These are phyloP conservation scores for Chanos chanos DNA, from an alignment of 2,797 vertebrate species.

Conservation along the genomic window DNA sequence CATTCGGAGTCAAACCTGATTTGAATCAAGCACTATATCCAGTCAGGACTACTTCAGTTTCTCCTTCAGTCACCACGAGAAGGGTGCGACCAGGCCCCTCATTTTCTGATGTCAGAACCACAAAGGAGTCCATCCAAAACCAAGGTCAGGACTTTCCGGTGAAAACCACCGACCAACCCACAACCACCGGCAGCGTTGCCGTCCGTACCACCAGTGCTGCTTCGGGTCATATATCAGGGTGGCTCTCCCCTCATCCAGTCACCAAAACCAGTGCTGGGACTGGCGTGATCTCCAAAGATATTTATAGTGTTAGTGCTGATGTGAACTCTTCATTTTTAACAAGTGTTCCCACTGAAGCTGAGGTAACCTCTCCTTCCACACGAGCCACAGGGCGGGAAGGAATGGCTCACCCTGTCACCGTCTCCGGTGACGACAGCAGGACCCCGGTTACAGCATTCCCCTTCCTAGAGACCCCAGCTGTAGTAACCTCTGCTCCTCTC, in stretches of 20 bases:
- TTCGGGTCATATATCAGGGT: too few species aligned
- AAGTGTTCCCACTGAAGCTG: conserved; percentile 31
- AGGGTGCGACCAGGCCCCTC: conserved; percentile 50
- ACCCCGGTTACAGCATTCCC: conserved; percentile 47
- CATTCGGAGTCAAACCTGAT: conserved; percentile 45
- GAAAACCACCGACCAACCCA: conserved; percentile 27
- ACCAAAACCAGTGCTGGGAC: not conserved
- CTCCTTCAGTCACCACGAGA: conserved; percentile 48
- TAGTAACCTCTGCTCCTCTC: conserved; percentile 63
- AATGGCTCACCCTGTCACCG: conserved; percentile 33
- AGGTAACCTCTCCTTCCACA: conserved; percentile 46
- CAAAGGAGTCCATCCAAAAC: conserved; percentile 30
- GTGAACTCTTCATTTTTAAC: conserved; percentile 8
- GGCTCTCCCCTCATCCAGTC: conserved; percentile 18
- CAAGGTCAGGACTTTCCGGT: not conserved
- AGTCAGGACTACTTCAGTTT: conserved; percentile 36
- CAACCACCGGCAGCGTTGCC: not conserved
- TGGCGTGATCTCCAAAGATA: conserved; percentile 9
- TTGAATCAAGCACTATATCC: conserved; percentile 40
- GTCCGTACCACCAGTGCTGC: conserved; percentile 18
- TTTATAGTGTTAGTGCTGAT: conserved; percentile 3
- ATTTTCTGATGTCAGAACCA: conserved; percentile 52
- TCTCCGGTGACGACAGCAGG: conserved; percentile 48
- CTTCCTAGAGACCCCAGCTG: conserved; percentile 55
- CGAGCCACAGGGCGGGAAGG: conserved; percentile 26